A percentile compares a stretch with the other conserved stretches of the same genome.
Conservation (phyloP, 2,113 vertebrate species). For the Tetrao urogallus region DNA sequence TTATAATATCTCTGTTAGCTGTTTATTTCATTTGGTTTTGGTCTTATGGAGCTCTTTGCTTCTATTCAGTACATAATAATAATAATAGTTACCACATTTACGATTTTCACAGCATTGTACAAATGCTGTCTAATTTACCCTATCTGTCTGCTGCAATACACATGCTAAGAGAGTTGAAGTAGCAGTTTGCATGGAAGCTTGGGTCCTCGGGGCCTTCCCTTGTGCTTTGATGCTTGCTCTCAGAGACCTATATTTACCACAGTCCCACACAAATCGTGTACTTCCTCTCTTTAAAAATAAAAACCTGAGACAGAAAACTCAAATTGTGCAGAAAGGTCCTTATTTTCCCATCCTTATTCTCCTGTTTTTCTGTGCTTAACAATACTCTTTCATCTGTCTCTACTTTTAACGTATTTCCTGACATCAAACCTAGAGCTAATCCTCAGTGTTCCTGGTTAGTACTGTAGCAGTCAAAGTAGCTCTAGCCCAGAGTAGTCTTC, state of each 20-base stretch:
- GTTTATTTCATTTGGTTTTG: not conserved
- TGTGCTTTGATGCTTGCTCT: not conserved
- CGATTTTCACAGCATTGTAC: not conserved
- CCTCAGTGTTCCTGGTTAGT: not conserved
- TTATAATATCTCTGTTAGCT: not conserved
- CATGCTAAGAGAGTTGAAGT: not conserved
- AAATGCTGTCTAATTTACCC: not conserved
- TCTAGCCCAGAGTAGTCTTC: not conserved
- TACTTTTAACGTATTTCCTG: not conserved
- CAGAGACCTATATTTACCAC: not conserved
- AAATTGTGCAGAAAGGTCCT: not conserved
- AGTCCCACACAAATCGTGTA: not conserved
- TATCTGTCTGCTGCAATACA: not conserved
- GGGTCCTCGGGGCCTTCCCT: not conserved
- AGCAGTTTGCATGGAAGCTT: not conserved
- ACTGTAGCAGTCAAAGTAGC: not conserved
- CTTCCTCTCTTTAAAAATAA: not conserved
- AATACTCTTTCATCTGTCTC: not conserved
- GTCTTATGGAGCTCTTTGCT: not conserved
- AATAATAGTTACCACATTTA: not conserved
- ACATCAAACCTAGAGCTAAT: not conserved
- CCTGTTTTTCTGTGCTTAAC: not conserved
- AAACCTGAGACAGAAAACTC: not conserved
- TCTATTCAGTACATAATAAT: not conserved
- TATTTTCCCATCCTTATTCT: not conserved